phyloP scores from a whole-genome alignment of 2,888 invertebrate species.

The Lochmaea crataegi region DNA sequence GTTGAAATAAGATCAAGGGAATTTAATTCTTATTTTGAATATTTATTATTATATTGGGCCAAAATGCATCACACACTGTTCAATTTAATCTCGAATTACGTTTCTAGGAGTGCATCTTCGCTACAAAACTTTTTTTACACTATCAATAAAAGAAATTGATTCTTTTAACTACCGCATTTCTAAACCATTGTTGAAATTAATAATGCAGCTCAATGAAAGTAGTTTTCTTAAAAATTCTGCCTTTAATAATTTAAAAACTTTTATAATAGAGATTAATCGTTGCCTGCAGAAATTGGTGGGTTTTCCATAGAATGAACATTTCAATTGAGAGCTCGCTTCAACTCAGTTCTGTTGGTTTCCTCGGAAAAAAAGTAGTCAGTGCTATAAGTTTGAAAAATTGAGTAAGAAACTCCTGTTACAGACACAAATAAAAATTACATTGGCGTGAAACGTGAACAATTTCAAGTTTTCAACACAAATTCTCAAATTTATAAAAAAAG shows the following conservation, averaged over 20 bases:
- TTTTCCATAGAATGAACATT: slow-evolving; percentile 33
- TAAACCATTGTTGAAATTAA: slow-evolving; percentile 12
- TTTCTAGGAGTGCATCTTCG: neutral
- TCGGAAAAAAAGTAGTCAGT: slow-evolving; percentile 4
- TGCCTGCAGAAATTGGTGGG: slow-evolving; percentile 24
- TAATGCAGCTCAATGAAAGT: slow-evolving; percentile 25
- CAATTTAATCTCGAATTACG: too few species aligned
- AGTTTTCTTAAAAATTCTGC: slow-evolving; percentile 25
- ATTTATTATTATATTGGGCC: too few species aligned
- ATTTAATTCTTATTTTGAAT: too few species aligned
- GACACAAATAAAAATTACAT: too few species aligned
- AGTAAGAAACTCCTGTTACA: neutral
- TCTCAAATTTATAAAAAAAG: too few species aligned
- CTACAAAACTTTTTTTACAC: too few species aligned
- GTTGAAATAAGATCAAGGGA: too few species aligned
- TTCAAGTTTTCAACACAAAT: too few species aligned
- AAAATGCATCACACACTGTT: too few species aligned
- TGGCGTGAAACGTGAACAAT: too few species aligned
- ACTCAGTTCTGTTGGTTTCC: slow-evolving; percentile 22
- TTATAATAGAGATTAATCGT: slow-evolving; percentile 32
- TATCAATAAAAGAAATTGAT: neutral
- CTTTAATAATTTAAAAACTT: slow-evolving; percentile 28
- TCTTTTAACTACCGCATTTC: slow-evolving; percentile 4
- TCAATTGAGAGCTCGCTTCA: slow-evolving; percentile 21
- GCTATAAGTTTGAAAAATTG: neutral